A percentile compares a stretch with the other conserved stretches of the same genome.
These are phyloP conservation scores for Pseudotriccus pelzelni DNA, from an alignment of 2,797 vertebrate genomes.

Conservation along the genomic window DNA sequence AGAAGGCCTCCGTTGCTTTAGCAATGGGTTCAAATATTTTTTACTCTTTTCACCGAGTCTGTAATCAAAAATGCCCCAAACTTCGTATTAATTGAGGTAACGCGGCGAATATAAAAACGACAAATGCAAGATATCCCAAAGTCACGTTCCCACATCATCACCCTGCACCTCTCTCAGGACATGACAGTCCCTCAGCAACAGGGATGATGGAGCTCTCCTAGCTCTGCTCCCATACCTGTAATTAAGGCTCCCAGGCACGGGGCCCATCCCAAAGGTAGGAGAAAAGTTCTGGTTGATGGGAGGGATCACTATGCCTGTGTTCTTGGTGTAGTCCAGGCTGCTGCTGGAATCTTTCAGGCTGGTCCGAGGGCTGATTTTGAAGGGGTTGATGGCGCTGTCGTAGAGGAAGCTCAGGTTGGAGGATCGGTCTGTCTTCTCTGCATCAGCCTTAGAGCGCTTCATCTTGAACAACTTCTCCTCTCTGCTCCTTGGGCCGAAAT, in stretches of 20 bases:
- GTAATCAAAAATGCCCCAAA: conserved; percentile 24
- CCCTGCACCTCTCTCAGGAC: background rate
- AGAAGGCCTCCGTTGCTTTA: conserved; percentile 71
- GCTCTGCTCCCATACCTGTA: conserved; percentile 71
- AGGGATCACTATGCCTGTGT: conserved; percentile 63
- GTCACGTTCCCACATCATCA: background rate
- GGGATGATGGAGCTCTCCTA: background rate
- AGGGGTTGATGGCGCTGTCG: background rate
- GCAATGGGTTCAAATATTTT: conserved; percentile 70
- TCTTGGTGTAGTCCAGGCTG: conserved; percentile 63
- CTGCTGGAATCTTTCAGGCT: conserved; percentile 60
- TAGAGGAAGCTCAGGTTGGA: conserved; percentile 55
- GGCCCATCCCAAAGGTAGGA: conserved; percentile 9
- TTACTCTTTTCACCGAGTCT: conserved; percentile 80
- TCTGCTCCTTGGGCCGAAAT: conserved; percentile 66
- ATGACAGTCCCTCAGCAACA: background rate
- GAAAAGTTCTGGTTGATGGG: conserved; percentile 70
- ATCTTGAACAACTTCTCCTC: conserved; percentile 69
- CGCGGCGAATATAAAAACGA: accelerated
- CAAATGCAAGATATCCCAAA: background rate
- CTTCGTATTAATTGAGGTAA: background rate
- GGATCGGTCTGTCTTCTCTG: conserved; percentile 50
- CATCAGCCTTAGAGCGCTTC: conserved; percentile 57
- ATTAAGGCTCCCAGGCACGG: conserved; percentile 49
- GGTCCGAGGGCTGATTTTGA: conserved; percentile 60